Percentiles rank a stretch among this genome's conserved stretches.
Evolutionary conservation across 2,797 vertebrate species (phyloP).

Genomic region (Melanotaenia trifasciata): DNA sequence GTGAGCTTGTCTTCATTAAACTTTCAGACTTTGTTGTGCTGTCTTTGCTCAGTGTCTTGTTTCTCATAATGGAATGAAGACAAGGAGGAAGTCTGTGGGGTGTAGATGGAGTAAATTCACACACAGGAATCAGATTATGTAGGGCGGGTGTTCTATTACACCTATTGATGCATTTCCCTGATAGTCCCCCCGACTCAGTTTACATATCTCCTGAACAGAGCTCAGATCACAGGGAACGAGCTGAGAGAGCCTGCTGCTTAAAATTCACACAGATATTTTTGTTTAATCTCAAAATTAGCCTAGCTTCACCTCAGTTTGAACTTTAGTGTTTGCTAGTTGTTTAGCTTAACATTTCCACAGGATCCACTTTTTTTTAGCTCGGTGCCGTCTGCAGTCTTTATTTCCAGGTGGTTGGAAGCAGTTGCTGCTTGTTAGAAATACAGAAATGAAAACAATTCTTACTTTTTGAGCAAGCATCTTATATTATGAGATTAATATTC

Average conservation of each 20-base stretch:
- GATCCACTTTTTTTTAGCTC: too few relatives aligned
- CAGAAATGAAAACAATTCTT: too few relatives aligned
- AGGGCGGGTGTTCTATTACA: slow-evolving; percentile 63
- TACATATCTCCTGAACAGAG: slow-evolving; percentile 10
- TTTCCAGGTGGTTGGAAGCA: too few relatives aligned
- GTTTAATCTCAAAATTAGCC: too few relatives aligned
- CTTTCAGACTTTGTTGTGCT: slow-evolving; percentile 38
- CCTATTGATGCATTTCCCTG: slow-evolving; percentile 25
- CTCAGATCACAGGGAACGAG: not conserved
- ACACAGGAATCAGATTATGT: slow-evolving; percentile 56
- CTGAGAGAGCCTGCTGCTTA: not conserved
- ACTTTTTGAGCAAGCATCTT: too few relatives aligned
- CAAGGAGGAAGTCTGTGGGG: slow-evolving; percentile 28
- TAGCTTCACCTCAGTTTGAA: too few relatives aligned
- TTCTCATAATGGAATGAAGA: slow-evolving; percentile 55
- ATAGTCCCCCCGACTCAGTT: slow-evolving; percentile 22
- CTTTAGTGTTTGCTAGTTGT: too few relatives aligned
- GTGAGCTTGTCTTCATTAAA: slow-evolving; percentile 37
- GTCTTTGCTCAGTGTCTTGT: slow-evolving; percentile 40
- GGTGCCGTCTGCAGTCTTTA: too few relatives aligned
- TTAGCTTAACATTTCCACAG: too few relatives aligned
- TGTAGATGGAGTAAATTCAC: slow-evolving; percentile 37
- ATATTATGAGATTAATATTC: too few relatives aligned
- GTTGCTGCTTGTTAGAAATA: too few relatives aligned
- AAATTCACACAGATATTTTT: too few relatives aligned